A percentile compares a stretch with the other conserved stretches of the same genome.
Conservation (phyloP, 2,888 invertebrate genomes). For the Glaucopsyche alexis region DNA sequence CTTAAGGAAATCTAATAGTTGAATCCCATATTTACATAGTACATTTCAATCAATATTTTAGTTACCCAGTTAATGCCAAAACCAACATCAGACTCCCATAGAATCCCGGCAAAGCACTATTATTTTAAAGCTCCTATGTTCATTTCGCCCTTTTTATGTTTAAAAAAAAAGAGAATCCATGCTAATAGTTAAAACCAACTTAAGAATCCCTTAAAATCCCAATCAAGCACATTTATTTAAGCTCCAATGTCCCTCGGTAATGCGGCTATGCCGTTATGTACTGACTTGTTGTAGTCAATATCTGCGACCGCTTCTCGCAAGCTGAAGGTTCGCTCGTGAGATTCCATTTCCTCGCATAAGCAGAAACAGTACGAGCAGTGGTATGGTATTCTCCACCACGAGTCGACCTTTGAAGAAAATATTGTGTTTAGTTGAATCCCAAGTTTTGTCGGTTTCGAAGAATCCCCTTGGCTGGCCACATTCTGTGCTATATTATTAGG, state of each 20-base stretch:
- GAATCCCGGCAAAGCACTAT: no score
- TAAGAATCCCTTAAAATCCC: neutral
- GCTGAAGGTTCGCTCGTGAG: constrained; percentile 89
- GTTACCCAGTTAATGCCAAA: no score
- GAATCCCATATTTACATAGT: neutral
- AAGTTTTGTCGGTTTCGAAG: neutral
- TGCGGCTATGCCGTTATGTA: constrained; percentile 42
- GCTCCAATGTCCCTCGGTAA: constrained; percentile 35
- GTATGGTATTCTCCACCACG: constrained; percentile 93
- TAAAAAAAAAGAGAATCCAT: neutral
- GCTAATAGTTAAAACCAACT: neutral
- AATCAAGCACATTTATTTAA: neutral
- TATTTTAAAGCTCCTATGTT: no score
- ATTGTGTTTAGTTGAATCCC: constrained; percentile 30
- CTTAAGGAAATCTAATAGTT: neutral
- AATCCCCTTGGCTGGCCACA: no score
- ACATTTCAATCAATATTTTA: no score
- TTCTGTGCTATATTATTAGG: no score
- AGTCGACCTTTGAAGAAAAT: constrained; percentile 83
- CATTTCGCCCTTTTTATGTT: no score
- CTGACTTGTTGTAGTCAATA: constrained; percentile 81
- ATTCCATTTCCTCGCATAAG: constrained; percentile 87
- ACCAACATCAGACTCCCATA: no score
- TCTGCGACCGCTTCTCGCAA: constrained; percentile 82
- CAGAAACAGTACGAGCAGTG: constrained; percentile 95